These are phyloP conservation scores for Neolamprologus longior DNA, from an alignment of 2,113 vertebrate genomes.

Conservation along the genomic window DNA sequence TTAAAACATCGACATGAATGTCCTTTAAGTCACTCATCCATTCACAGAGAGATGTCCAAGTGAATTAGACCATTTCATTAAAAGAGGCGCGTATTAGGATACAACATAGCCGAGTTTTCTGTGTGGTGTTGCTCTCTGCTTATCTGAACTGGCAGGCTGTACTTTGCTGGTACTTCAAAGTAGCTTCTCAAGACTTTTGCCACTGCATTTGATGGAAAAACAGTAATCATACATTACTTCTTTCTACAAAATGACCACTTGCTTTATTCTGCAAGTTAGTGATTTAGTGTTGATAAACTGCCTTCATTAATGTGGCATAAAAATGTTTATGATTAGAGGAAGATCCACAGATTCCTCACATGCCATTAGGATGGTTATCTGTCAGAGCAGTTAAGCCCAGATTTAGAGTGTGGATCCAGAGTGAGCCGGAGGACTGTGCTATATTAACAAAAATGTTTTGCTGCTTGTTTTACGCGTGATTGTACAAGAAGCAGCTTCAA, in stretches of 20 bases:
- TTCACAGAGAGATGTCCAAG: not conserved
- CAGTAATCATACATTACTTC: not conserved
- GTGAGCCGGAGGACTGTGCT: constrained; percentile 1
- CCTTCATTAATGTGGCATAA: not conserved
- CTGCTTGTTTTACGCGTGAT: constrained; percentile 44
- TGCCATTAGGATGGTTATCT: constrained; percentile 6
- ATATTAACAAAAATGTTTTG: constrained; percentile 45
- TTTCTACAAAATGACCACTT: not conserved
- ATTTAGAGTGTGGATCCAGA: constrained; percentile 10
- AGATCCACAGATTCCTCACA: constrained; percentile 32
- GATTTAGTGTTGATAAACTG: not conserved
- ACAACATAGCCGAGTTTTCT: not conserved
- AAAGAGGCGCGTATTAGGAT: not conserved
- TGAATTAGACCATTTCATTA: constrained; percentile 4
- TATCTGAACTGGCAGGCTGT: constrained; percentile 44
- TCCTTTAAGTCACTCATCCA: not conserved
- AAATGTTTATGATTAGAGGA: not conserved
- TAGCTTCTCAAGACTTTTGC: not conserved
- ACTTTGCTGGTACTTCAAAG: not conserved
- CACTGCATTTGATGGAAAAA: not conserved
- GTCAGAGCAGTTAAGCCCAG: constrained; percentile 1
- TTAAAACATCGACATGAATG: not conserved
- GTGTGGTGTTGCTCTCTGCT: constrained; percentile 11
- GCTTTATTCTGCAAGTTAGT: not conserved
- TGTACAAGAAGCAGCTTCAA: constrained; percentile 20